Evolutionary conservation across 1,140 invertebrate genomes (phyloP).

Genomic region (Atta texana): DNA sequence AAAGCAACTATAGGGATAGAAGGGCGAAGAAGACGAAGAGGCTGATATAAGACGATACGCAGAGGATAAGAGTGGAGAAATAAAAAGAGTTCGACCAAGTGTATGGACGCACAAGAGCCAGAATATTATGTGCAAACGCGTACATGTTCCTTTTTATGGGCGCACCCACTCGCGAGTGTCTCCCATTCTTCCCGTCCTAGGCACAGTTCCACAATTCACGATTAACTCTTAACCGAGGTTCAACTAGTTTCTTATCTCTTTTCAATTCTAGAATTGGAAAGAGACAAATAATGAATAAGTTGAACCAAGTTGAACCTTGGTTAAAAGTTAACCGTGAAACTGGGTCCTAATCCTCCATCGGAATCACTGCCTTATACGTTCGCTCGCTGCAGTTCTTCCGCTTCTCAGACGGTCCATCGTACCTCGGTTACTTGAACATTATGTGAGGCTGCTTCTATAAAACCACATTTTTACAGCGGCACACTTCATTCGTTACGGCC

Average conservation of each 20-base stretch:
- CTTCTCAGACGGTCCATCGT: constrained; percentile 67
- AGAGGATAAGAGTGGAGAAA: constrained; percentile 43
- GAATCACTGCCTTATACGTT: constrained; percentile 8
- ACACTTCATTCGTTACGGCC: constrained; percentile 80
- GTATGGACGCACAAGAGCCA: constrained; percentile 69
- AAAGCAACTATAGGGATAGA: neutral
- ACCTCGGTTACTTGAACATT: constrained; percentile 74
- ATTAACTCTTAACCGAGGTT: too few species aligned
- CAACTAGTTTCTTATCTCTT: too few species aligned
- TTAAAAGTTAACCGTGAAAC: too few species aligned
- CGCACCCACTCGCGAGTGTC: constrained; percentile 69
- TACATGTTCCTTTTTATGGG: constrained; percentile 80
- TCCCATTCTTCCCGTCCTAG: neutral
- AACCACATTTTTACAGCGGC: constrained; percentile 80
- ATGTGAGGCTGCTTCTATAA: constrained; percentile 79
- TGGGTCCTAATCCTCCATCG: neutral
- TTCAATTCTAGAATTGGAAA: too few species aligned
- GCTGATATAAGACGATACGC: constrained; percentile 4
- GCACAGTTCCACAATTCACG: too few species aligned
- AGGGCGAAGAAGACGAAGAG: constrained; percentile 12
- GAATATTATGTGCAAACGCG: constrained; percentile 76
- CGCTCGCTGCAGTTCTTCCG: constrained; percentile 30
- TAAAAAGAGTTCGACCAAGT: constrained; percentile 67
- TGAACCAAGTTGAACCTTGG: too few species aligned
- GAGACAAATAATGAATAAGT: too few species aligned